Evolutionary conservation across 2,888 invertebrate species (phyloP).

Genomic region (Apodemia zela): DNA sequence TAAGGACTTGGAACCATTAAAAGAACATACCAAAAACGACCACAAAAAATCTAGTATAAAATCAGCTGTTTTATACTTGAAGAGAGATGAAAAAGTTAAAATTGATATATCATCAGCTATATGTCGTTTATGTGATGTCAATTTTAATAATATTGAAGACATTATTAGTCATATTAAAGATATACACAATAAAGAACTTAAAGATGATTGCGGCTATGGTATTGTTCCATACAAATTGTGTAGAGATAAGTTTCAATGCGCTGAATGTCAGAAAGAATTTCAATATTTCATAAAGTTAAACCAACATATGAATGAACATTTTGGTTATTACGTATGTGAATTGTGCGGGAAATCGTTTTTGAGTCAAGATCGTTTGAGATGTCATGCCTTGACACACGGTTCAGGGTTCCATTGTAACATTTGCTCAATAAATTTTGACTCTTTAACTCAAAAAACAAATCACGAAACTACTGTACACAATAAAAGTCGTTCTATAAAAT

Average conservation of each 20-base stretch:
- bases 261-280: constrained; percentile 52
- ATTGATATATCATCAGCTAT: constrained; percentile 50
- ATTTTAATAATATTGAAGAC: constrained; percentile 38
- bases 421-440: constrained; percentile 53
- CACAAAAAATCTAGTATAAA: constrained; percentile 52
- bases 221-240: constrained; percentile 57
- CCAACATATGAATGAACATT: constrained; percentile 70
- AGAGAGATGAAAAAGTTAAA: constrained; percentile 67
- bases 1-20: constrained; percentile 49
- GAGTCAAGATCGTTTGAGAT: constrained; percentile 54
- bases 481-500: constrained; percentile 48
- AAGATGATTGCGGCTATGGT: constrained; percentile 49
- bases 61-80: constrained; percentile 56
- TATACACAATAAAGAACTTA: constrained; percentile 43
- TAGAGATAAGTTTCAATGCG: constrained; percentile 49
- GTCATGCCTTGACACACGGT: constrained; percentile 54
- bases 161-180: constrained; percentile 51
- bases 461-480: constrained; percentile 55
- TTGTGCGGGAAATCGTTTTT: constrained; percentile 64
- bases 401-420: constrained; percentile 50
- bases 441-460: constrained; percentile 46
- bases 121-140: constrained; percentile 47
- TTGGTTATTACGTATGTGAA: constrained; percentile 60
- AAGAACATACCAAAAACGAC: constrained; percentile 55
- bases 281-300: constrained; percentile 65